A percentile compares a stretch with the other conserved stretches of the same genome.
Evolutionary conservation across 2,888 invertebrate genomes (phyloP).

Genomic region (Nemotelus nigrinus): DNA sequence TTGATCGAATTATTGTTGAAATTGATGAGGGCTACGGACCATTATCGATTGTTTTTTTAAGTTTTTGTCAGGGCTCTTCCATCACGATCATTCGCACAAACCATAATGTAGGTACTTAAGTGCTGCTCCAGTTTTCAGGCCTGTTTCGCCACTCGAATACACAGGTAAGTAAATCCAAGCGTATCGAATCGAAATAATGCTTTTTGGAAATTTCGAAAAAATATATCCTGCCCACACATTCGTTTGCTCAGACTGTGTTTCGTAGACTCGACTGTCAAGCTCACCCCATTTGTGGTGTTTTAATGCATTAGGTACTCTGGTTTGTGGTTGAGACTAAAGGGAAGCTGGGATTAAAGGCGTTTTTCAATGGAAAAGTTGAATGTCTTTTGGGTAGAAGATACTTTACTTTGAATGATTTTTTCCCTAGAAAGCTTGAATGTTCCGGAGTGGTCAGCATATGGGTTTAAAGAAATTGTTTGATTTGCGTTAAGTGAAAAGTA

Average conservation of each 20-base stretch:
- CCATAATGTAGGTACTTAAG: constrained; percentile 6
- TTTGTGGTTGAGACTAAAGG: too few species aligned
- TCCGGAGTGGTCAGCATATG: background rate
- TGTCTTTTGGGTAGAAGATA: too few species aligned
- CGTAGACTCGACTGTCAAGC: background rate
- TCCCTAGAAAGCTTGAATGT: background rate
- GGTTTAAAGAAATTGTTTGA: too few species aligned
- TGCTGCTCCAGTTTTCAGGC: background rate
- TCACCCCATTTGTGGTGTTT: background rate
- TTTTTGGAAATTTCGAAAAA: constrained; percentile 9
- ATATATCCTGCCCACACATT: background rate
- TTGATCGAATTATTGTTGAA: constrained; percentile 29
- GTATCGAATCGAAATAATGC: constrained; percentile 37
- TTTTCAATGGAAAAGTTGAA: too few species aligned
- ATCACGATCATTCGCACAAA: constrained; percentile 9
- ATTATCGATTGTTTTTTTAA: constrained; percentile 24
- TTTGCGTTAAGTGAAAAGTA: too few species aligned
- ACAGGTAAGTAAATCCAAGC: constrained; percentile 10
- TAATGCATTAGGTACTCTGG: too few species aligned
- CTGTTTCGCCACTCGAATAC: background rate
- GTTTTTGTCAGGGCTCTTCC: constrained; percentile 27
- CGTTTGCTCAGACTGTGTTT: background rate
- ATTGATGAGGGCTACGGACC: constrained; percentile 15
- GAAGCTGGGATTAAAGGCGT: too few species aligned
- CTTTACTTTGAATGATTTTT: too few species aligned